phyloP scores from a whole-genome alignment of 2,888 invertebrate species.

The Drosophila meridiana region DNA sequence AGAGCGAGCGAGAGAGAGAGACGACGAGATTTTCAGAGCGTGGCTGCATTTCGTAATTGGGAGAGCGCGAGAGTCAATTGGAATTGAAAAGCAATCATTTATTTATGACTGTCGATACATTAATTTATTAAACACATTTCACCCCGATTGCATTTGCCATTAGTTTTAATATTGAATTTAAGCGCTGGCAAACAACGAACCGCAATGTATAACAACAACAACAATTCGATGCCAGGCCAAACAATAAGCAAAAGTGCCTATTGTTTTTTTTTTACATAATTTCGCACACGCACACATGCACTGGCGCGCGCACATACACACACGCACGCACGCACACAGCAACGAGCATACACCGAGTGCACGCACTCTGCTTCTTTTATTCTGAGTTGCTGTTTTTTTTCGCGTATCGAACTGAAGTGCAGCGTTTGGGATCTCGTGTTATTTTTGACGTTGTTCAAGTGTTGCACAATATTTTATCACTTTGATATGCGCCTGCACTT shows the following conservation, averaged over 20 bases:
- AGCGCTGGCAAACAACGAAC: constrained; percentile 22
- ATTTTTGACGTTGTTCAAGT: constrained; percentile 33
- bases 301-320: constrained; percentile 19
- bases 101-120: constrained; percentile 51
- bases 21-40: constrained; percentile 27
- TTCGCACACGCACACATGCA: constrained; percentile 52
- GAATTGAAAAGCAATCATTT: constrained; percentile 53
- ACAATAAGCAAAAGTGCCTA: constrained; percentile 54
- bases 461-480: constrained; percentile 56
- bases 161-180: constrained; percentile 49
- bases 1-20: constrained; percentile 16
- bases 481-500: constrained; percentile 58
- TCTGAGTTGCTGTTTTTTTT: constrained; percentile 34
- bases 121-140: constrained; percentile 33
- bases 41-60: constrained; percentile 56
- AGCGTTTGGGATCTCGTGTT: constrained; percentile 28
- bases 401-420: constrained; percentile 32
- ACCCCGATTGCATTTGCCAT: constrained; percentile 40
- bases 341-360: constrained; percentile 58
- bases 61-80: constrained; percentile 58
- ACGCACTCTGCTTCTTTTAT: constrained; percentile 56
- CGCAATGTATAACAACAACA: constrained; percentile 13
- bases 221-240: constrained; percentile 34
- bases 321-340: constrained; percentile 19
- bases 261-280: constrained; percentile 76